Evolutionary conservation across 2,888 invertebrate species (phyloP).

Genomic region (Phyllotreta cruciferae): DNA sequence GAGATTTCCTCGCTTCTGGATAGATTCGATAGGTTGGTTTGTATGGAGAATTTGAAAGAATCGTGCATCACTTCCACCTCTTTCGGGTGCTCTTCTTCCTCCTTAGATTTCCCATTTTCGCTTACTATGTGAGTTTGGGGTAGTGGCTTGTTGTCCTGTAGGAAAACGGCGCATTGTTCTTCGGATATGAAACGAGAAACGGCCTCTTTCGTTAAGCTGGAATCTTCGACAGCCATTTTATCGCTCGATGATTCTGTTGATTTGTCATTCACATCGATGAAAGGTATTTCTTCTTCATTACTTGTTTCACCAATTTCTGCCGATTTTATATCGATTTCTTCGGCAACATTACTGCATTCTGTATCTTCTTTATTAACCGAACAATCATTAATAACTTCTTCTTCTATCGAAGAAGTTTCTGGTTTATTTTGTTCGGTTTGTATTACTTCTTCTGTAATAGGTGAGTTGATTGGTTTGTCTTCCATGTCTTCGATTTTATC

Average conservation of each 20-base stretch:
- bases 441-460: constrained; percentile 3
- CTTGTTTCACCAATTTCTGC: background rate
- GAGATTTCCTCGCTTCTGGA: constrained; percentile 45
- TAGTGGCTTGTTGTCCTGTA: background rate
- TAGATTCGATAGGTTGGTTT: constrained; percentile 48
- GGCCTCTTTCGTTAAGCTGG: no score
- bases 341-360: background rate
- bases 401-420: constrained; percentile 3
- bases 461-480: background rate
- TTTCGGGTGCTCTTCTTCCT: constrained; percentile 31
- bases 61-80: constrained; percentile 38
- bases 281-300: background rate
- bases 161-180: no score
- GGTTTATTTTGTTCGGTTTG: constrained; percentile 11
- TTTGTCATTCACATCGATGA: no score
- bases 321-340: background rate
- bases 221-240: no score
- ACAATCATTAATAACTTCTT: constrained; percentile 3
- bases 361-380: background rate
- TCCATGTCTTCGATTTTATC: constrained; percentile 9
- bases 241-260: no score
- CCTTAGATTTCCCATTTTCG: background rate
- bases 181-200: no score
- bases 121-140: background rate
- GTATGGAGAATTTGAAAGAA: constrained; percentile 46